These are phyloP conservation scores for Scelioninae gen. 1 DNA, from an alignment of 2,888 invertebrate genomes.

Conservation along the genomic window DNA sequence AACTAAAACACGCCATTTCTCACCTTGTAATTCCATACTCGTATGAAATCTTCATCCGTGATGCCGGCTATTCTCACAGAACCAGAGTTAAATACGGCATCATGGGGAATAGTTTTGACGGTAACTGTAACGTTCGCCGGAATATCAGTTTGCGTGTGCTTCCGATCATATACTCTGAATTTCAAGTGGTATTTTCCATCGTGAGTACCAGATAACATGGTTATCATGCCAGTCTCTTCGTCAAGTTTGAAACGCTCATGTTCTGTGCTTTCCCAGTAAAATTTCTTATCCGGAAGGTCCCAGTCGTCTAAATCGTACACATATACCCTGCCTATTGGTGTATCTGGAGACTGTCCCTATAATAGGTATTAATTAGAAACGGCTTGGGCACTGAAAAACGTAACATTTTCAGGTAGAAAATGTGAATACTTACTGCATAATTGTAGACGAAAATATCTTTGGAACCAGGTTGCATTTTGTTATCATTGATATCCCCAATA, in stretches of 20 bases:
- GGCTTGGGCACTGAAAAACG: not conserved
- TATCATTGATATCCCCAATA: slow-evolving; percentile 99
- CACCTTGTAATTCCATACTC: slow-evolving; percentile 95
- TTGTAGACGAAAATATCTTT: slow-evolving; percentile 99
- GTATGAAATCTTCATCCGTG: slow-evolving; percentile 97
- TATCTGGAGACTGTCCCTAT: slow-evolving; percentile 93
- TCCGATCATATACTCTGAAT: slow-evolving; percentile 96
- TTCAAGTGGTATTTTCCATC: slow-evolving; percentile 93
- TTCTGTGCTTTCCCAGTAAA: slow-evolving; percentile 95
- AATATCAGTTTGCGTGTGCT: slow-evolving; percentile 97
- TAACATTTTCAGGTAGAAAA: not conserved
- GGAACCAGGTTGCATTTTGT: slow-evolving; percentile 98
- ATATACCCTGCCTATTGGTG: slow-evolving; percentile 97
- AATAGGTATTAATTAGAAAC: slow-evolving; percentile 10
- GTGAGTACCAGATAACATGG: slow-evolving; percentile 96
- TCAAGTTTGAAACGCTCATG: slow-evolving; percentile 95
- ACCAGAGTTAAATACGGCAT: slow-evolving; percentile 97
- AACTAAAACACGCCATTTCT: too few relatives aligned
- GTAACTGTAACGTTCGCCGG: slow-evolving; percentile 98
- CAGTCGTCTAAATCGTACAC: slow-evolving; percentile 99
- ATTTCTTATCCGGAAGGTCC: slow-evolving; percentile 99
- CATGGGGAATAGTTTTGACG: slow-evolving; percentile 97
- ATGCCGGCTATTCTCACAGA: slow-evolving; percentile 96
- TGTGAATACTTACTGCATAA: slow-evolving; percentile 87
- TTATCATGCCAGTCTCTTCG: slow-evolving; percentile 97